phyloP scores from a whole-genome alignment of 1,140 invertebrate species.

The Riptortus pedestris region DNA sequence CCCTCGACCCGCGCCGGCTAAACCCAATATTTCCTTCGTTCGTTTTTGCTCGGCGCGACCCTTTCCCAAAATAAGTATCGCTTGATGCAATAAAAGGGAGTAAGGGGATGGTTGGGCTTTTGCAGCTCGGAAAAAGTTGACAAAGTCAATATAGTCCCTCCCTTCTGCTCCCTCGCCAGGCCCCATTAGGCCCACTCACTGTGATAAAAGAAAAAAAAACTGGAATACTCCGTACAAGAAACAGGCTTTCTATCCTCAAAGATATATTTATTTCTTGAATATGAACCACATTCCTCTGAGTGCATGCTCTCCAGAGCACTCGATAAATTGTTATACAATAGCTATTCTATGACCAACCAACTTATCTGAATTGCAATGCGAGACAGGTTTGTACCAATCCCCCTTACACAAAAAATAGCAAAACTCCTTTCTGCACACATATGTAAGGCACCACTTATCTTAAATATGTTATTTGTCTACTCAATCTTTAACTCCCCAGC shows the following conservation, averaged over 20 bases:
- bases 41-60: neutral
- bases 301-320: neutral
- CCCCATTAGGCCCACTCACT: neutral
- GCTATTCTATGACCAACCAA: neutral
- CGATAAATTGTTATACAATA: neutral
- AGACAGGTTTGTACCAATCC: too few relatives aligned
- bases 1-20: neutral
- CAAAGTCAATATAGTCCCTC: constrained; percentile 11
- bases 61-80: constrained; percentile 17
- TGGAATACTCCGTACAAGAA: neutral
- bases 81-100: constrained; percentile 17
- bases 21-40: constrained; percentile 15
- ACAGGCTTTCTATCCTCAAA: neutral
- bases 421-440: too few relatives aligned
- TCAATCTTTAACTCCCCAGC: too few relatives aligned
- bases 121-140: constrained; percentile 11
- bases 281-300: neutral
- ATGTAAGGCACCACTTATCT: too few relatives aligned
- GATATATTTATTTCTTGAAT: neutral
- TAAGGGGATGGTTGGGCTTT: constrained; percentile 3
- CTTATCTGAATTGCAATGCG: neutral
- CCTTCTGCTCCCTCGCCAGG: neutral
- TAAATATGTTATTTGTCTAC: too few relatives aligned
- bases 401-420: too few relatives aligned
- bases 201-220: neutral